A percentile compares a stretch with the other conserved stretches of the same genome.
These are phyloP conservation scores for Nineta flava DNA, from an alignment of 2,888 invertebrate genomes.

Conservation along the genomic window DNA sequence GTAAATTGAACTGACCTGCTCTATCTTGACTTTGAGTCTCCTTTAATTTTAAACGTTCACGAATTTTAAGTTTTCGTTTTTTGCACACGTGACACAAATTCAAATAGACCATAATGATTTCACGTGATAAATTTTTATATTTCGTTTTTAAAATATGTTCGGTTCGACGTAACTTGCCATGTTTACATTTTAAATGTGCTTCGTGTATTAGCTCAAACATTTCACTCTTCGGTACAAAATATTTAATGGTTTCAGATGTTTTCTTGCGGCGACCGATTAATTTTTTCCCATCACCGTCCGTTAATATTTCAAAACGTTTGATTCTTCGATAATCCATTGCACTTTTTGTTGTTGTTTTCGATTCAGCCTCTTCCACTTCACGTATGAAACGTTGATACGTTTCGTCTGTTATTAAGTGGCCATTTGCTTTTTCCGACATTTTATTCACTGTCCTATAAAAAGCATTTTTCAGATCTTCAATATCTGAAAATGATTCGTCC, in stretches of 20 bases:
- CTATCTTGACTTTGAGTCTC: no score
- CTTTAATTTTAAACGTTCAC: no score
- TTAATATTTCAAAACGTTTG: background rate
- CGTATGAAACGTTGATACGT: background rate
- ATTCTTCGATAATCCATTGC: background rate
- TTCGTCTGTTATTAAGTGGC: background rate
- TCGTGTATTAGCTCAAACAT: background rate
- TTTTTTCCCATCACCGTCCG: background rate
- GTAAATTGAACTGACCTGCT: no score
- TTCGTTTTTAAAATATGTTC: background rate
- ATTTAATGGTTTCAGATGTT: background rate
- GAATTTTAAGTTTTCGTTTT: background rate
- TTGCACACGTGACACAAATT: background rate
- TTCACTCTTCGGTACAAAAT: background rate
- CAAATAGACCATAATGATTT: background rate
- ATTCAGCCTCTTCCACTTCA: background rate
- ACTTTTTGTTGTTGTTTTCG: background rate
- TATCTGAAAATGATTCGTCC: background rate
- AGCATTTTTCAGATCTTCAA: background rate
- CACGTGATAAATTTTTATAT: background rate
- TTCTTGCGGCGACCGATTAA: background rate
- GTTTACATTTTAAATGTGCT: background rate
- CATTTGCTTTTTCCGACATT: background rate
- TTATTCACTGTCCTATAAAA: background rate
- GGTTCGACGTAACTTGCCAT: background rate